A percentile compares a stretch with the other conserved stretches of the same genome.
Evolutionary conservation across 1,140 invertebrate species (phyloP).

Genomic region (Zaprionus taronus): DNA sequence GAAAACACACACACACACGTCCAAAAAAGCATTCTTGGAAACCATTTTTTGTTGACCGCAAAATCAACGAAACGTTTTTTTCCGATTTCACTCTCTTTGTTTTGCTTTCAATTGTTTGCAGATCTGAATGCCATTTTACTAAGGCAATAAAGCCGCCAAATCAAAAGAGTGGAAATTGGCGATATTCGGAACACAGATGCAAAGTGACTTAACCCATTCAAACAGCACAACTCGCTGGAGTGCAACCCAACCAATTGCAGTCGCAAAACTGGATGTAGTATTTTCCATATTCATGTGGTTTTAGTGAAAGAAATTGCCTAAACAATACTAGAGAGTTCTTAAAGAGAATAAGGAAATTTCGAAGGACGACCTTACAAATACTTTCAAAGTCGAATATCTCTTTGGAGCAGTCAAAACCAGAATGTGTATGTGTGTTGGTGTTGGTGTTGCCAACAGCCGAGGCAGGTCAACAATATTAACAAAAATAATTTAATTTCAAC

Average conservation of each 20-base stretch:
- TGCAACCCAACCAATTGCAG: neutral
- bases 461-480: neutral
- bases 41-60: conserved; percentile 31
- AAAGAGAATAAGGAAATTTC: neutral
- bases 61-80: conserved; percentile 26
- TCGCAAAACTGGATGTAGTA: neutral
- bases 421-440: neutral
- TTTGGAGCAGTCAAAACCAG: neutral
- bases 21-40: neutral
- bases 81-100: conserved; percentile 23
- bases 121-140: conserved; percentile 20
- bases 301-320: too few species aligned
- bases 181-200: neutral
- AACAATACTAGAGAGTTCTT: neutral
- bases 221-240: neutral
- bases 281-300: neutral
- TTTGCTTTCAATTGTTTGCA: conserved; percentile 21
- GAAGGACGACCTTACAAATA: neutral
- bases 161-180: conserved; percentile 20
- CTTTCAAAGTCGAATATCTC: neutral
- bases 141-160: conserved; percentile 33
- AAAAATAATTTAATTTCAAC: conserved; percentile 3
- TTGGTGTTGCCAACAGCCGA: neutral
- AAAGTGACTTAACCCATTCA: neutral
- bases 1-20: conserved; percentile 21